Base-by-base conservation (phyloP, 2,797 vertebrate species). In the Sebastes matsubarae region DNA sequence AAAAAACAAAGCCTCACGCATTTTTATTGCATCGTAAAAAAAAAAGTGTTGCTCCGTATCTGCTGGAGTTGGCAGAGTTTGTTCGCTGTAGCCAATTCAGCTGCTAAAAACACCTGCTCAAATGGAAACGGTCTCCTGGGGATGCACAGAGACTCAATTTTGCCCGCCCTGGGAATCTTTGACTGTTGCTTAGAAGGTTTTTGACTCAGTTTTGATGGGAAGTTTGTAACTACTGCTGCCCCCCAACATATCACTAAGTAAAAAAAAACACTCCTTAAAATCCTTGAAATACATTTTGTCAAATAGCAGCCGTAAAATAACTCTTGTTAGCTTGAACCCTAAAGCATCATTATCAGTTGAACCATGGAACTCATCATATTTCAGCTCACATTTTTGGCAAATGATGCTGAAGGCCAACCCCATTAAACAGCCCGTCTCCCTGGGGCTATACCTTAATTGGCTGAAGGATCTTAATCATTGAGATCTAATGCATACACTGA, bases 391-490 rank as follows among this genome's bases (percentile, higher is more conserved):
- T 63, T 78, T 76, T 71, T 27, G n/a, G 34, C 65, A 63, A 80
- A 75, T 20, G 74, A 60, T 46, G 66, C 79, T 85, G 50, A 46
- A 84, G 85, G 82, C 79, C 65, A 5, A 24, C 66, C 72, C 52
- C 82, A 81, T 87, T 73, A 79, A 52, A 69, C 38, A 7, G 4
- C 36, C 4, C 20, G 66, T 18, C 71, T 82, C 70, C 75, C 61
- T 36, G 29, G 54, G 63, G 81, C 30, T 16, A 0, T 0, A 22
- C 42, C 46, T 38, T 82, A 54, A 84, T 76, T 82, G 65, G 38
- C 54, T 76, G 65, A 82, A 73, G 66, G 73, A 64, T 81, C 55
- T 70, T 29, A 42, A 87, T 87, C 2, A 18, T 68, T 80, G 52
- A 12, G 71, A 86, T 61, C 52, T 77, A 60, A 84, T 71, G 61